Conservation (phyloP, 37 sponge, comb jelly and placozoan species). For the Cliona cf. orientalis region DNA sequence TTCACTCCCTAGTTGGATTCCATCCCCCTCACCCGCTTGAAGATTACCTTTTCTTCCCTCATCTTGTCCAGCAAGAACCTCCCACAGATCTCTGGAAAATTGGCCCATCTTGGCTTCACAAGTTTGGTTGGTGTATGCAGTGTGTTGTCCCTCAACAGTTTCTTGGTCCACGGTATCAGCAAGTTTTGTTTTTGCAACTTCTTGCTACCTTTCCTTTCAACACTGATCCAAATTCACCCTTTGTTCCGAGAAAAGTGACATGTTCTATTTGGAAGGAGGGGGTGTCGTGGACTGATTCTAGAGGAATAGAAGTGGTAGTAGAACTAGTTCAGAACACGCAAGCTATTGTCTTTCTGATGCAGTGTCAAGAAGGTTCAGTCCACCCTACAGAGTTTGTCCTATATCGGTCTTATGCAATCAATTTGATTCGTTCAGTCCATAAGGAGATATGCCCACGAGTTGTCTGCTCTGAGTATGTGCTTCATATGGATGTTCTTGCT, state of each 20-base stretch:
- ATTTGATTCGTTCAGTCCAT: neutral
- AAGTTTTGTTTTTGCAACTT: conserved; percentile 20
- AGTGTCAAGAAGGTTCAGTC: neutral
- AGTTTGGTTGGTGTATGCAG: conserved; percentile 36
- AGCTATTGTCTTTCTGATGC: conserved; percentile 12
- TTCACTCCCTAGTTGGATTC: conserved; percentile 20
- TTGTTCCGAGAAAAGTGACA: neutral
- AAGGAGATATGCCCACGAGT: conserved; percentile 6
- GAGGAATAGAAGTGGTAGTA: conserved; percentile 14
- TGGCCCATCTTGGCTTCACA: neutral
- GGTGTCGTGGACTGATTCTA: conserved; percentile 7
- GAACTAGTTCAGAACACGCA: neutral
- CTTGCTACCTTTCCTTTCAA: conserved; percentile 21
- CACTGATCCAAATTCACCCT: conserved; percentile 30
- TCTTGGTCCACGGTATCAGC: conserved; percentile 16
- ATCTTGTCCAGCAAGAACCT: neutral
- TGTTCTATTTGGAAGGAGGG: conserved; percentile 16
- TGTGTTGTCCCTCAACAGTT: neutral
- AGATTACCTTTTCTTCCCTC: conserved; percentile 39
- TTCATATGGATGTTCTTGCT: neutral
- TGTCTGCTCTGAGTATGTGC: neutral
- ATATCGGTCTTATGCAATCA: neutral
- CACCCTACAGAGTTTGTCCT: conserved; percentile 8
- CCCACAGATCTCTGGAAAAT: conserved; percentile 6
- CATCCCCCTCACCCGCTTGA: conserved; percentile 19